Percentiles rank a stretch among this genome's conserved stretches.
Evolutionary conservation across 2,888 invertebrate genomes (phyloP).

Genomic region (Hetaerina titia): DNA sequence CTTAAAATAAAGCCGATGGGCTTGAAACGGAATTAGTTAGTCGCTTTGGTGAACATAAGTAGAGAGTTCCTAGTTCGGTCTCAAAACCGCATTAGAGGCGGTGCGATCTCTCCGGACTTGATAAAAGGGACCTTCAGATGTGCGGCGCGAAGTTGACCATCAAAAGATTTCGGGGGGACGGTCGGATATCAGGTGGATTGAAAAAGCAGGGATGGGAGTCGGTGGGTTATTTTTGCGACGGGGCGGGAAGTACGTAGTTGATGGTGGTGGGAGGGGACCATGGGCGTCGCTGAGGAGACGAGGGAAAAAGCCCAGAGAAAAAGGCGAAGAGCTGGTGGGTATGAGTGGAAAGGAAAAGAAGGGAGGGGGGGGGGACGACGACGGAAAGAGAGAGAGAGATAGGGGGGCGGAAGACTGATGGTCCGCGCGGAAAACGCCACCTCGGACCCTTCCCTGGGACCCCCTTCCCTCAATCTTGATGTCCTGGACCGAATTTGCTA

Average conservation of each 20-base stretch:
- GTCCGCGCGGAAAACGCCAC: not conserved
- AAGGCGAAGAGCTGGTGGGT: not conserved
- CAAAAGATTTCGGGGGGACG: constrained; percentile 23
- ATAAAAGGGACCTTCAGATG: constrained; percentile 26
- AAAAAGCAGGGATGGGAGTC: not conserved
- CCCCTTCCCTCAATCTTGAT: not conserved
- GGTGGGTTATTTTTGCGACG: not conserved
- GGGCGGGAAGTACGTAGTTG: not conserved
- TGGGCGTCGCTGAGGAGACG: not conserved
- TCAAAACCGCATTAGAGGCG: constrained; percentile 3
- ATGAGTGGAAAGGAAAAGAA: not conserved
- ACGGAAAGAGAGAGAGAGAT: too few species aligned
- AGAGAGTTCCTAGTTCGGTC: constrained; percentile 25
- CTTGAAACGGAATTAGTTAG: constrained; percentile 32
- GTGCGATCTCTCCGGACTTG: constrained; percentile 25
- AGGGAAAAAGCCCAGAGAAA: not conserved
- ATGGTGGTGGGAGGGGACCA: not conserved
- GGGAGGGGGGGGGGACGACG: not conserved
- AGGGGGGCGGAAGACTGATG: too few species aligned
- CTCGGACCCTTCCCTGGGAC: not conserved
- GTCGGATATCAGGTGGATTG: not conserved
- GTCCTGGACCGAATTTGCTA: not conserved
- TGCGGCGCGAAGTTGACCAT: constrained; percentile 30
- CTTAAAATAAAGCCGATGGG: constrained; percentile 28
- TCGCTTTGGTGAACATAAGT: constrained; percentile 39